Conservation (phyloP, 2,113 vertebrate genomes). For the Triplophysa siluroides region DNA sequence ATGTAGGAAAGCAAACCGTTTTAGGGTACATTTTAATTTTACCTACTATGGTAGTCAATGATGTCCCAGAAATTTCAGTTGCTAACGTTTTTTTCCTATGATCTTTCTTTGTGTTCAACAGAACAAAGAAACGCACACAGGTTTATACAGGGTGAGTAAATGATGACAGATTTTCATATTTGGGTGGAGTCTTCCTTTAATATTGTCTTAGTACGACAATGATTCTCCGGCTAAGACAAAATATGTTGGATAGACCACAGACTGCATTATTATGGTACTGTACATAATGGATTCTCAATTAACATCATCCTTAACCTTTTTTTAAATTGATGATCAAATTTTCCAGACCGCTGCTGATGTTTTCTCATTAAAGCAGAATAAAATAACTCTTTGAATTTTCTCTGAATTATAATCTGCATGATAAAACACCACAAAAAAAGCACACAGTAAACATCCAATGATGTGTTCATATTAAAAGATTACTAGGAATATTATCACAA, state of each 20-base stretch:
- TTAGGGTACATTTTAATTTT: too few species aligned
- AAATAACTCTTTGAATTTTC: conserved; percentile 11
- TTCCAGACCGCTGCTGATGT: conserved; percentile 3
- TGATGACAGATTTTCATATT: too few species aligned
- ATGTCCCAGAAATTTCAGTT: too few species aligned
- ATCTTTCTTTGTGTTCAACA: too few species aligned
- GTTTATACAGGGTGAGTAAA: too few species aligned
- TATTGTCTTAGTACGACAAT: not conserved
- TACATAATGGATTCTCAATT: not conserved
- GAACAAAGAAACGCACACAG: too few species aligned
- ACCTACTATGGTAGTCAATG: too few species aligned
- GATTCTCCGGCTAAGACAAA: not conserved
- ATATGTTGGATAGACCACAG: conserved; percentile 13
- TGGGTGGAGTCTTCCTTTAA: not conserved
- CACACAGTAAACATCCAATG: too few species aligned
- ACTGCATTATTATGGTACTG: not conserved
- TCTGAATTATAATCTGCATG: not conserved
- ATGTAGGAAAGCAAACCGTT: too few species aligned
- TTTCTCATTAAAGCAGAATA: conserved; percentile 12
- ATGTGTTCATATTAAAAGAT: too few species aligned
- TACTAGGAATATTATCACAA: too few species aligned
- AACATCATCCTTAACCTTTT: not conserved
- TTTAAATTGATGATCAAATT: conserved; percentile 10
- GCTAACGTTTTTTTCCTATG: too few species aligned
- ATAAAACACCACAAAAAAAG: not conserved